Percentiles rank a stretch among this genome's conserved stretches.
These are phyloP conservation scores for Cottus gobio DNA, from an alignment of 2,113 vertebrate species.

Conservation along the genomic window DNA sequence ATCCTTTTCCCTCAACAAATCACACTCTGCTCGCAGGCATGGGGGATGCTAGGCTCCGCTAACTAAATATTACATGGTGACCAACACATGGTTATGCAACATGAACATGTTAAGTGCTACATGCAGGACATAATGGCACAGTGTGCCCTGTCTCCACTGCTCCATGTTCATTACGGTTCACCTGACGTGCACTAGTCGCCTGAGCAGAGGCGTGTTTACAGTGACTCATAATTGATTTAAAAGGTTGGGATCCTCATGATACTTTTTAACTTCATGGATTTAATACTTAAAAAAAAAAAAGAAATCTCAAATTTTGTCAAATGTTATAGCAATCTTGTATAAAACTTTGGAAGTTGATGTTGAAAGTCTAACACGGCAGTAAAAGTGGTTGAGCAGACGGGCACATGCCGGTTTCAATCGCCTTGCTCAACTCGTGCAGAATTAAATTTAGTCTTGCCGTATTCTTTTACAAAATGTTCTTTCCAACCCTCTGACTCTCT, in stretches of 20 bases:
- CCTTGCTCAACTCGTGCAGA: not conserved
- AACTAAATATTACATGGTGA: conserved; percentile 60
- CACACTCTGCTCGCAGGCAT: not conserved
- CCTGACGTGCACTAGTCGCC: not conserved
- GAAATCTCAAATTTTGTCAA: not conserved
- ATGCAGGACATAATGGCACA: conserved; percentile 19
- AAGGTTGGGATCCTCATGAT: not conserved
- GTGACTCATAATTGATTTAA: not conserved
- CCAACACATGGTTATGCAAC: conserved; percentile 56
- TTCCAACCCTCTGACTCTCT: not conserved
- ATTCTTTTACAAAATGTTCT: not conserved
- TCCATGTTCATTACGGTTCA: conserved; percentile 21
- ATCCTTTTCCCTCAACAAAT: not conserved
- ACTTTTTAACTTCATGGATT: not conserved
- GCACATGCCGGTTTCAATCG: conserved; percentile 4
- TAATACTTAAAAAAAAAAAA: not conserved
- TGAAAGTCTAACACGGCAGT: not conserved
- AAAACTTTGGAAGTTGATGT: not conserved
- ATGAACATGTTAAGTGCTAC: conserved; percentile 43
- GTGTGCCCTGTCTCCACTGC: conserved; percentile 8
- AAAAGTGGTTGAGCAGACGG: conserved; percentile 11
- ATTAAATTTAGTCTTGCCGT: not conserved
- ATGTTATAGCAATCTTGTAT: not conserved
- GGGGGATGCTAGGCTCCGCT: not conserved
- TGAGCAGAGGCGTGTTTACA: not conserved